phyloP scores from a whole-genome alignment of 2,888 invertebrate genomes.

The Phorcus lineatus region DNA sequence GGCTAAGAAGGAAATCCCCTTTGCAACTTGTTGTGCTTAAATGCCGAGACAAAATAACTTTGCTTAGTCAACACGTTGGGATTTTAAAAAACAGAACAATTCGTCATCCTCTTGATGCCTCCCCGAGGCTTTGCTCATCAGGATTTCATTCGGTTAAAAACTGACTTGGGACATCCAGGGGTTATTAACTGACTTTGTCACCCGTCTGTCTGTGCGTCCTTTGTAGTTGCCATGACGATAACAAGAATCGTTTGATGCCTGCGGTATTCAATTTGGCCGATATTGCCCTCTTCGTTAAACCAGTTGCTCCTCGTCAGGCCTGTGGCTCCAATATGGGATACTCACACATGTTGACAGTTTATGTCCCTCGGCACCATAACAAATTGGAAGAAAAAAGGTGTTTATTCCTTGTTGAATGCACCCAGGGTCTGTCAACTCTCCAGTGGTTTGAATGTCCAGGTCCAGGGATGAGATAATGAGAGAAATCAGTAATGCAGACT shows the following conservation, averaged over 20 bases:
- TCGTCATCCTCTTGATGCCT: neutral
- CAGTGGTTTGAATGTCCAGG: too few relatives aligned
- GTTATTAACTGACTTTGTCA: neutral
- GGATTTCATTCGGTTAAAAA: neutral
- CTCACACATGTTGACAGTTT: neutral
- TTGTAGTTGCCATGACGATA: neutral
- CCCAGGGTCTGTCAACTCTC: neutral
- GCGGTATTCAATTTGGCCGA: neutral
- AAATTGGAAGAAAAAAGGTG: neutral
- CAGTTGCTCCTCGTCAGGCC: neutral
- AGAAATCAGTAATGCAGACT: too few relatives aligned
- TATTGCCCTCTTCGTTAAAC: constrained; percentile 7
- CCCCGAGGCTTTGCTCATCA: neutral
- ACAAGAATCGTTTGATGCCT: neutral
- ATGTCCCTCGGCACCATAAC: neutral
- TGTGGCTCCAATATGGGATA: neutral
- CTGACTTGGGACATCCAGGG: neutral
- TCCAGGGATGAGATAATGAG: too few relatives aligned
- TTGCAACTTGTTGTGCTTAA: constrained; percentile 17
- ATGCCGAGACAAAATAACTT: neutral
- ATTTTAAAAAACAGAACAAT: constrained; percentile 3
- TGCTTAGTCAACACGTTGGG: constrained; percentile 3
- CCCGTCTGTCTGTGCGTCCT: constrained; percentile 7
- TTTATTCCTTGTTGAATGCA: neutral
- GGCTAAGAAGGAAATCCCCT: neutral